These are phyloP conservation scores for Nothocercus nigrocapillus DNA, from an alignment of 2,113 vertebrate genomes.

Conservation along the genomic window DNA sequence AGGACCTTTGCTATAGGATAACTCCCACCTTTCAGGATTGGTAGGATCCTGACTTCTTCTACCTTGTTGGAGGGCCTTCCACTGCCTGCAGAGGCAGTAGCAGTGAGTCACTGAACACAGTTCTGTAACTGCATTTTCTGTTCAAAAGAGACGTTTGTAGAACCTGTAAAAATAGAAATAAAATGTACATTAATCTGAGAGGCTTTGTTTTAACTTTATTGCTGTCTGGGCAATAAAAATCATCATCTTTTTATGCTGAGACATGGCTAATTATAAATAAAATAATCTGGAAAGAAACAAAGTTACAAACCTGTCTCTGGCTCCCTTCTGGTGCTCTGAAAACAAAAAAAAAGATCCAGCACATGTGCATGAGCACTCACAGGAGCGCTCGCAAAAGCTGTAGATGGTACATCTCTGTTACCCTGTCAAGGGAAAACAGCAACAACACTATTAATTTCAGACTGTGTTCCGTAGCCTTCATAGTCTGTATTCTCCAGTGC, in stretches of 20 bases:
- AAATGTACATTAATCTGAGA: background rate
- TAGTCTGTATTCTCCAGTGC: slow-evolving; percentile 40
- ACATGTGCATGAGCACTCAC: background rate
- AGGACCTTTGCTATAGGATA: background rate
- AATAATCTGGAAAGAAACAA: slow-evolving; percentile 38
- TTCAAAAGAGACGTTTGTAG: background rate
- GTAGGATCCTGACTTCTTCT: background rate
- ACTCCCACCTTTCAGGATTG: background rate
- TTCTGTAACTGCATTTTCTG: background rate
- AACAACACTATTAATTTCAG: background rate
- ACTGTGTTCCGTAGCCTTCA: background rate
- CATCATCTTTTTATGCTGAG: background rate
- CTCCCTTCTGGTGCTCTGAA: background rate
- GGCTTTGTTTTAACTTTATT: slow-evolving; percentile 20
- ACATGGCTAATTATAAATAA: accelerated
- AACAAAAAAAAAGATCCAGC: background rate
- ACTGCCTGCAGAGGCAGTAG: background rate
- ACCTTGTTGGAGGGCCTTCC: background rate
- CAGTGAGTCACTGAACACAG: accelerated
- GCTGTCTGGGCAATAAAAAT: slow-evolving; percentile 39
- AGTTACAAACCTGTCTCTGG: background rate
- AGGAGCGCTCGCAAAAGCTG: slow-evolving; percentile 6
- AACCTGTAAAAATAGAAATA: slow-evolving; percentile 39
- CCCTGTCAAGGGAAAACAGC: slow-evolving; percentile 48
- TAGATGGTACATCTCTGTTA: slow-evolving; percentile 40